These are phyloP conservation scores for Andrena bicolor DNA, from an alignment of 2,888 invertebrate genomes.

Conservation along the genomic window DNA sequence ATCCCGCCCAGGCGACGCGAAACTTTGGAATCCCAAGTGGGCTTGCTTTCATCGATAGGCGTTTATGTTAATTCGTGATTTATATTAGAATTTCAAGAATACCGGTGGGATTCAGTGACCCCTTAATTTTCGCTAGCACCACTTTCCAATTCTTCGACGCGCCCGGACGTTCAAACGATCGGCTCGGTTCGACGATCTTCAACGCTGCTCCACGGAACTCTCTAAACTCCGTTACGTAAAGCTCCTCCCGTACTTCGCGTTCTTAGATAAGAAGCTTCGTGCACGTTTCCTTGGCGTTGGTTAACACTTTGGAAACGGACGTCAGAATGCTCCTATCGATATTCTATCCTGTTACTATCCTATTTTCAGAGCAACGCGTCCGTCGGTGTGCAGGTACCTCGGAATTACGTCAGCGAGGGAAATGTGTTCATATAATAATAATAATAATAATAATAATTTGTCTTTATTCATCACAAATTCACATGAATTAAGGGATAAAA, in stretches of 20 bases:
- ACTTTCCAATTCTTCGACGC: slow-evolving; percentile 47
- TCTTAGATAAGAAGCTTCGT: neutral
- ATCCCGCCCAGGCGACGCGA: neutral
- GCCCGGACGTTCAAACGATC: slow-evolving; percentile 12
- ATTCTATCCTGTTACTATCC: neutral
- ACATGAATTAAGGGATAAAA: no score
- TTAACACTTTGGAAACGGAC: neutral
- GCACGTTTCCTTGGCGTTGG: neutral
- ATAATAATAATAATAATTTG: no score
- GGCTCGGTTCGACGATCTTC: neutral
- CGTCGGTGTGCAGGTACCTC: no score
- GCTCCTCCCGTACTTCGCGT: no score
- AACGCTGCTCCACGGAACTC: neutral
- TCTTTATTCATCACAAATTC: no score
- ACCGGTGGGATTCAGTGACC: slow-evolving; percentile 59
- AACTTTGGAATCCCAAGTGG: slow-evolving; percentile 35
- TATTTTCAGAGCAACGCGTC: neutral
- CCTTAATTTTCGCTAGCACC: slow-evolving; percentile 42
- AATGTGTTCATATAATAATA: no score
- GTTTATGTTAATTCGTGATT: slow-evolving; percentile 40
- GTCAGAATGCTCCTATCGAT: neutral
- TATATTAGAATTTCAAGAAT: slow-evolving; percentile 58
- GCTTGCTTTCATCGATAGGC: slow-evolving; percentile 30
- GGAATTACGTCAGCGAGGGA: no score
- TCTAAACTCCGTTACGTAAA: neutral